Conservation (phyloP, 1,140 invertebrate genomes). For the Habropoda laboriosa region DNA sequence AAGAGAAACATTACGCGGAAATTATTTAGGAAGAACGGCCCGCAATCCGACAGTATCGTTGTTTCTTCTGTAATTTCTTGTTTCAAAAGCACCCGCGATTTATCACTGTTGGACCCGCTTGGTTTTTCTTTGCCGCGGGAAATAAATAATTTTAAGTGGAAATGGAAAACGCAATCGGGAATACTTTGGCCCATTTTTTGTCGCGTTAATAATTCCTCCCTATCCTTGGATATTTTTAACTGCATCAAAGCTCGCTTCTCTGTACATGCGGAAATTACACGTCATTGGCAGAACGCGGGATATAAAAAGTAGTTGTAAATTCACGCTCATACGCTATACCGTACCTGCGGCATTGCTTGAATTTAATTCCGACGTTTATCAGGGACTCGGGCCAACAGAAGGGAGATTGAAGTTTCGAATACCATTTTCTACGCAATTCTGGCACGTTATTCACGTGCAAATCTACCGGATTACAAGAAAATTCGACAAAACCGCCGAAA, state of each 20-base stretch:
- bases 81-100: too few relatives aligned
- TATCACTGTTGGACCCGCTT: too few relatives aligned
- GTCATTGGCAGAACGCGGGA: conserved; percentile 55
- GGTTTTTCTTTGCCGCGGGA: too few relatives aligned
- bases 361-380: conserved; percentile 48
- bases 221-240: conserved; percentile 17
- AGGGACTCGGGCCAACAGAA: too few relatives aligned
- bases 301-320: conserved; percentile 38
- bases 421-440: background rate
- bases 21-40: too few relatives aligned
- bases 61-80: too few relatives aligned
- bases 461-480: background rate
- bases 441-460: background rate
- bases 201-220: conserved; percentile 15
- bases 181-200: background rate
- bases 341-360: conserved; percentile 1
- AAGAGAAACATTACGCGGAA: too few relatives aligned
- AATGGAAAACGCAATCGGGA: background rate
- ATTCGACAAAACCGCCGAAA: too few relatives aligned
- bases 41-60: too few relatives aligned
- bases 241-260: conserved; percentile 39
- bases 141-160: conserved; percentile 7
- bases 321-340: background rate
- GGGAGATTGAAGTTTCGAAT: conserved; percentile 21
- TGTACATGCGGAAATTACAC: conserved; percentile 56